Evolutionary conservation across 2,888 invertebrate genomes (phyloP).

Genomic region (Perizoma affinitatum): DNA sequence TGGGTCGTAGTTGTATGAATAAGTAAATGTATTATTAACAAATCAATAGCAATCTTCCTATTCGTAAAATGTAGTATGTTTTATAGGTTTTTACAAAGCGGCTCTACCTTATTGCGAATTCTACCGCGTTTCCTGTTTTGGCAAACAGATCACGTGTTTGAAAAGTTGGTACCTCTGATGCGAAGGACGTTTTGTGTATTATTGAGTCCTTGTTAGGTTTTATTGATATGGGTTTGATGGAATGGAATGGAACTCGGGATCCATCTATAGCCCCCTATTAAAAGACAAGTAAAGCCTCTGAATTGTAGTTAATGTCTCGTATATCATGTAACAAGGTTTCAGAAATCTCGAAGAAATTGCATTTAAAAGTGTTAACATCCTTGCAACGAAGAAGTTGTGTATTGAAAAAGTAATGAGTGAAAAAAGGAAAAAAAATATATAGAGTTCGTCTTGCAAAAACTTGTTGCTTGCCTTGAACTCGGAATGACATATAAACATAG

Average conservation of each 20-base stretch:
- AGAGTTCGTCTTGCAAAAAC: slow-evolving; percentile 19
- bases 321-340: no score
- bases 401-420: no score
- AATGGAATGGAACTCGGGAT: background rate
- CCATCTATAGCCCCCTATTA: no score
- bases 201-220: slow-evolving; percentile 1
- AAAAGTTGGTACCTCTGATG: slow-evolving; percentile 25
- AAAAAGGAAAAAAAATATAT: slow-evolving; percentile 8
- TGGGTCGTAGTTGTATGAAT: no score
- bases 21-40: no score
- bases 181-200: slow-evolving; percentile 9
- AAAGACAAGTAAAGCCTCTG: no score
- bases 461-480: slow-evolving; percentile 48
- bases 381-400: no score
- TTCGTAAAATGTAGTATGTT: slow-evolving; percentile 10
- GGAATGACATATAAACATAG: slow-evolving; percentile 40
- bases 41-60: background rate
- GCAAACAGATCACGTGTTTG: slow-evolving; percentile 25
- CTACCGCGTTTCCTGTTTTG: slow-evolving; percentile 16
- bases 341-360: no score
- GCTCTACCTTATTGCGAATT: slow-evolving; percentile 25
- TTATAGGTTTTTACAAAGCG: slow-evolving; percentile 17
- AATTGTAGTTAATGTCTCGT: no score
- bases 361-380: no score
- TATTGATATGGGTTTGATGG: slow-evolving; percentile 3